A percentile compares a stretch with the other conserved stretches of the same genome.
Conservation (phyloP, 2,888 invertebrate species). For the Dryobota labecula region DNA sequence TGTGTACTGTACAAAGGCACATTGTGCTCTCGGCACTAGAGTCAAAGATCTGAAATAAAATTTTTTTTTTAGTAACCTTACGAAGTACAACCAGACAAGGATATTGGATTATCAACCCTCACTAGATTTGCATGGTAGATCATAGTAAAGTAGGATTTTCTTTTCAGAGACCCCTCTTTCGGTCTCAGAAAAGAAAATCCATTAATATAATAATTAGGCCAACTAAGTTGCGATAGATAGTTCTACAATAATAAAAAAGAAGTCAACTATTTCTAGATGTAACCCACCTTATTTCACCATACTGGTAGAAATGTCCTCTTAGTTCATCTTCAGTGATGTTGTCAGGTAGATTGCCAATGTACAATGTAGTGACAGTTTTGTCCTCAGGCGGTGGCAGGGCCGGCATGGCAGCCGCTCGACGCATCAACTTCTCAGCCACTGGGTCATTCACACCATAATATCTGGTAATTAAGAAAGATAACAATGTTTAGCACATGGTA, state of each 20-base stretch:
- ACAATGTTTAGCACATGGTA: background rate
- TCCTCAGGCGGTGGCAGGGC: conserved; percentile 99
- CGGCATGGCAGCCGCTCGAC: conserved; percentile 97
- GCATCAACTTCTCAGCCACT: conserved; percentile 98
- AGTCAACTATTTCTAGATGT: background rate
- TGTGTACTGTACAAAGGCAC: conserved; percentile 99
- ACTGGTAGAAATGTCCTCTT: conserved; percentile 99
- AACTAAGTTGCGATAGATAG: background rate
- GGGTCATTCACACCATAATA: conserved; percentile 99
- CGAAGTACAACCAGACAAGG: background rate
- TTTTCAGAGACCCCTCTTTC: no score
- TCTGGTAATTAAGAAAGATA: conserved; percentile 75
- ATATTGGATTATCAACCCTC: background rate
- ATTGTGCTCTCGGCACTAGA: conserved; percentile 97
- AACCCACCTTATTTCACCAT: conserved; percentile 97
- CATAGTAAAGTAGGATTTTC: no score
- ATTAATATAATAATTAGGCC: background rate
- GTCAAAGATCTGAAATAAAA: conserved; percentile 92
- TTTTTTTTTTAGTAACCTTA: no score
- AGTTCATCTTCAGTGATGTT: conserved; percentile 97
- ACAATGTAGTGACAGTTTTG: conserved; percentile 98
- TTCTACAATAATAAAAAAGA: background rate
- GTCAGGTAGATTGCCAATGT: conserved; percentile 98
- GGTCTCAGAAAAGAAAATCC: background rate
- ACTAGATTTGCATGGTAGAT: background rate